A percentile compares a stretch with the other conserved stretches of the same genome.
Evolutionary conservation across 53 echinoderm and acorn worm species (phyloP).

Genomic region (Luidia sarsii): DNA sequence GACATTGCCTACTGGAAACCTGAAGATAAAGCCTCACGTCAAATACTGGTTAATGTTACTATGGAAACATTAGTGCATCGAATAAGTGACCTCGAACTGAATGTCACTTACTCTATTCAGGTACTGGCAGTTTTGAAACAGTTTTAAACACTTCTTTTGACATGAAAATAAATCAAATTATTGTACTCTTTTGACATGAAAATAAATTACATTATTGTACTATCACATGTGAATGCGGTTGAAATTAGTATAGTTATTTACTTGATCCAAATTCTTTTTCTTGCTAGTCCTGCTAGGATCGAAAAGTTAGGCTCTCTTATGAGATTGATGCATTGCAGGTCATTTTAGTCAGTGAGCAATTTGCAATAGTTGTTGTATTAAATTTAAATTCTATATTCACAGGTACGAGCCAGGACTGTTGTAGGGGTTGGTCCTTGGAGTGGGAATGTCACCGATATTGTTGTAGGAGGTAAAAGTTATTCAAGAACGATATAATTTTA

Average conservation of each 20-base stretch:
- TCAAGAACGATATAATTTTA: too few species aligned
- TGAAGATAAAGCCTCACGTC: too few species aligned
- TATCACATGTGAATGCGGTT: background rate
- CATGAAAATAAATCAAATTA: too few species aligned
- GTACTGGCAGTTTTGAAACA: background rate
- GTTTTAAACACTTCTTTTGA: too few species aligned
- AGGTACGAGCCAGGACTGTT: conserved; percentile 30
- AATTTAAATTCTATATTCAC: too few species aligned
- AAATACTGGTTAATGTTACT: too few species aligned
- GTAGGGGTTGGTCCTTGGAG: conserved; percentile 21
- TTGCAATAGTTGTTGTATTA: too few species aligned
- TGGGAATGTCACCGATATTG: background rate
- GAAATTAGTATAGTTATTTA: background rate
- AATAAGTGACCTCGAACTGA: background rate
- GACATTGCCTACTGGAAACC: background rate
- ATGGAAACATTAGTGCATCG: too few species aligned
- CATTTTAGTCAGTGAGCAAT: too few species aligned
- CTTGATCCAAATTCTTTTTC: too few species aligned
- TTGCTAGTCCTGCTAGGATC: too few species aligned
- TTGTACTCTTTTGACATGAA: background rate
- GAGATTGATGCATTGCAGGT: background rate
- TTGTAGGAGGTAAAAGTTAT: background rate
- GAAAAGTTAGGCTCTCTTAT: background rate
- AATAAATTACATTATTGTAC: background rate
- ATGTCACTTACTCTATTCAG: background rate